Conservation (phyloP, 1,140 invertebrate genomes). For the Orussus abietinus region DNA sequence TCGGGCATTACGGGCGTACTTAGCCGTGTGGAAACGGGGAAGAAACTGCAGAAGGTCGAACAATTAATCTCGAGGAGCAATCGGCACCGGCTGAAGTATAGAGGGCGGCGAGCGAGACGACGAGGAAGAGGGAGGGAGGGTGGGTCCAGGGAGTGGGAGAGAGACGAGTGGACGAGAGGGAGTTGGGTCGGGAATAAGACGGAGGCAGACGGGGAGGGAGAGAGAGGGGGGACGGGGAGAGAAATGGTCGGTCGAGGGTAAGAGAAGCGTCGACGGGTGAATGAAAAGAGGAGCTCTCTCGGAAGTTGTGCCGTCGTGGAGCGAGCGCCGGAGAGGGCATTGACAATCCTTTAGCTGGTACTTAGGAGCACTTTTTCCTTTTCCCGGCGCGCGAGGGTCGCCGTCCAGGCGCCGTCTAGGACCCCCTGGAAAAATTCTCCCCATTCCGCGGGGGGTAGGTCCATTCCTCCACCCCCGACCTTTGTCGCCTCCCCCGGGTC, state of each 20-base stretch:
- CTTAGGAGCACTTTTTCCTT: conserved; percentile 34
- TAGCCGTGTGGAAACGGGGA: conserved; percentile 1
- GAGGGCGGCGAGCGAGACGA: background rate
- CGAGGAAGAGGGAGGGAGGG: conserved; percentile 14
- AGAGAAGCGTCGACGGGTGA: conserved; percentile 13
- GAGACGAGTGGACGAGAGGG: conserved; percentile 8
- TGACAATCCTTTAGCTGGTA: conserved; percentile 40
- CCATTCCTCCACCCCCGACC: too few relatives aligned
- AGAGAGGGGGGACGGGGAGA: conserved; percentile 7
- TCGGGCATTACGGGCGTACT: too few relatives aligned
- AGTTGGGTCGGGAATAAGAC: conserved; percentile 6
- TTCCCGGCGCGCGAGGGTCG: background rate
- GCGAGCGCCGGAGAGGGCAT: conserved; percentile 29
- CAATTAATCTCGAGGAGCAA: conserved; percentile 31
- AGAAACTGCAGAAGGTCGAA: conserved; percentile 14
- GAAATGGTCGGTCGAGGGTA: conserved; percentile 9
- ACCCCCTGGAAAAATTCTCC: background rate
- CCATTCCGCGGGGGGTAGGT: too few relatives aligned
- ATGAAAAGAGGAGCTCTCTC: conserved; percentile 23
- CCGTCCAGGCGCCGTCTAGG: background rate
- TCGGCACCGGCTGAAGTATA: conserved; percentile 10
- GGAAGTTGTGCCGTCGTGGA: conserved; percentile 28
- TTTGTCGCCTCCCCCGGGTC: too few relatives aligned
- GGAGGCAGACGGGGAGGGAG: conserved; percentile 11
- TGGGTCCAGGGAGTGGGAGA: background rate